Conservation (phyloP, 2,888 invertebrate genomes). For the Cerastoderma edule region DNA sequence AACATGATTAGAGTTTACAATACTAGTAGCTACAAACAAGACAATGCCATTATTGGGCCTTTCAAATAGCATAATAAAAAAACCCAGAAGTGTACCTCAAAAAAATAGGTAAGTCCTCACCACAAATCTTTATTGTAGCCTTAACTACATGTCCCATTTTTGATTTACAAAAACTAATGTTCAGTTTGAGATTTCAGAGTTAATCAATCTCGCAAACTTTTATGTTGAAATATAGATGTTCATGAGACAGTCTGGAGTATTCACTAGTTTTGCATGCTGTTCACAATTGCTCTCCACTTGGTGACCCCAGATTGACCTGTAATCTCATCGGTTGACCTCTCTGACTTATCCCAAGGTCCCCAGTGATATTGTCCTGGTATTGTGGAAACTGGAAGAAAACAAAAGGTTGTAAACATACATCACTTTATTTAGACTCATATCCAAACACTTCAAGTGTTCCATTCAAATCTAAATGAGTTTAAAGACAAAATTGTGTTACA, state of each 20-base stretch:
- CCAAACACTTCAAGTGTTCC: no score
- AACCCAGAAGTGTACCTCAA: neutral
- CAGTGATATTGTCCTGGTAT: conserved; percentile 51
- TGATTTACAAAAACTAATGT: neutral
- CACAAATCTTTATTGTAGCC: neutral
- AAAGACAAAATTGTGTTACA: no score
- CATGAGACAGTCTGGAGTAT: no score
- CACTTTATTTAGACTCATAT: neutral
- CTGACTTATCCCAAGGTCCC: conserved; percentile 68
- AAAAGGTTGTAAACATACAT: neutral
- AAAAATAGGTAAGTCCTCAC: neutral
- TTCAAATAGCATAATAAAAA: no score
- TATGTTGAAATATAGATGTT: neutral
- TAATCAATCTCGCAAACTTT: neutral
- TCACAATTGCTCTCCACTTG: conserved; percentile 71
- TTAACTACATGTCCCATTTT: neutral
- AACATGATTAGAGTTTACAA: no score
- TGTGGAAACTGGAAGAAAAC: conserved; percentile 49
- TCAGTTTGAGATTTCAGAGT: neutral
- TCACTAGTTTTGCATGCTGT: no score
- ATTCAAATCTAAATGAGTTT: no score
- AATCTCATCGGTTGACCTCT: conserved; percentile 63
- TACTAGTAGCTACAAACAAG: no score
- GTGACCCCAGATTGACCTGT: conserved; percentile 68
- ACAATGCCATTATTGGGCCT: no score